Base-by-base conservation (phyloP, 2,797 vertebrate genomes). In the Siniperca undulata region DNA sequence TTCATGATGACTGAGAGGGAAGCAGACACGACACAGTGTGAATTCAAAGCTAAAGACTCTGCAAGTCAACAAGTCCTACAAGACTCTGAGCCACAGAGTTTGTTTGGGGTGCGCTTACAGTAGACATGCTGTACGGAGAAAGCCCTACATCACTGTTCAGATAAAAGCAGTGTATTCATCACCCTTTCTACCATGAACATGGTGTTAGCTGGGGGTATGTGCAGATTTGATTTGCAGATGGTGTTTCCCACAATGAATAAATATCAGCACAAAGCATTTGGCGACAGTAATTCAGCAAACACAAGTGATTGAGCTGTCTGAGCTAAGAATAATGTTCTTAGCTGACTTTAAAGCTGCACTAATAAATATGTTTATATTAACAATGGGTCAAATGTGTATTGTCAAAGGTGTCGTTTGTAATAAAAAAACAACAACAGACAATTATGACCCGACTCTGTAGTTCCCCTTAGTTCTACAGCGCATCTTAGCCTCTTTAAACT, bases 11-110 rank as follows among this genome's bases (percentile, higher is more conserved):
- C 74, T 90, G 82, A 85, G 40, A 61, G n/a, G 59, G 27, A 68
- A 74, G 69, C 48, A 67, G 86, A 77, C 78, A 72, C 9, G 34
- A 22, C 68, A 19, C 68, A 44, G 64, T 7, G 3, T 70, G 69
- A 69, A 84, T 79, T 77, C 42, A 67, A 62, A 83, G 77, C 69
- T 79, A 46, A 84, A 86, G 75, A 77, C 80, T 89, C 84, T 20
- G 77, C 48, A 24, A 75, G 80, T 89, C 85, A 80, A 74, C 69
- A 30, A 74, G 77, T 87, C 81, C 76, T 59, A 13, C 36, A 22
- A 75, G 86, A 81, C 42, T 70, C 1, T 3, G 36, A 78, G 74
- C 56, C 14, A 10, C 24, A 16, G 38, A 56, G 69, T 83, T 70
- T 75, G 71, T n/a, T 70, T 78, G 69, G 22, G 12, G 53, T 7